A percentile compares a stretch with the other conserved stretches of the same genome.
These are phyloP conservation scores for Dicrostonyx torquatus DNA, from an alignment of 2,797 vertebrate genomes.

Conservation along the genomic window DNA sequence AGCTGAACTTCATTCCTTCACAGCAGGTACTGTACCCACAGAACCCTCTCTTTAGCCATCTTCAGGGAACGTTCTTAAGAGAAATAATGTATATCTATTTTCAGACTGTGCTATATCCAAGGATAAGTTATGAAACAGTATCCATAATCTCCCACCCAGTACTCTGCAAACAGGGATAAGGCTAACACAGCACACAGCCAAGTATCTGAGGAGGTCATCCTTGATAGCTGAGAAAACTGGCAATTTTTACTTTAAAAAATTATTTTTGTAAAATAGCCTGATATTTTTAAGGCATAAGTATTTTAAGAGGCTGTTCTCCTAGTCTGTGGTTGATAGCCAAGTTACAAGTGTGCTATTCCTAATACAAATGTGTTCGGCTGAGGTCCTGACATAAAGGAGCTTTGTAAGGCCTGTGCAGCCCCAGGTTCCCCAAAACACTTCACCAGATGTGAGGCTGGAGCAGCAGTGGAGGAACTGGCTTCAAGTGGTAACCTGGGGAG, in stretches of 20 bases:
- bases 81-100: not conserved
- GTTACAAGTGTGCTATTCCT: conserved; percentile 52
- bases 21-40: not conserved
- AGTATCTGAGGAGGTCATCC: not conserved
- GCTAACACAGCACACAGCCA: not conserved
- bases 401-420: conserved; percentile 3
- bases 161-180: not conserved
- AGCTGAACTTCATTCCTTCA: too few relatives aligned
- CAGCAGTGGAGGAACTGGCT: not conserved
- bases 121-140: not conserved
- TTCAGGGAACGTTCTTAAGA: not conserved
- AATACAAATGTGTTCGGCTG: not conserved
- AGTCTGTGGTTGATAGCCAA: conserved; percentile 32
- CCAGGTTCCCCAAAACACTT: conserved; percentile 44
- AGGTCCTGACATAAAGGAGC: conserved; percentile 38
- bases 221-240: not conserved
- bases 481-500: not conserved
- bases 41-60: not conserved
- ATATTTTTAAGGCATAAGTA: conserved; percentile 16
- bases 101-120: not conserved
- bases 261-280: not conserved
- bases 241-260: conserved; percentile 18
- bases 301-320: not conserved
- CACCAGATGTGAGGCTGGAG: conserved; percentile 13
- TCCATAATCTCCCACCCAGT: not conserved